Conservation (phyloP, 2,113 vertebrate species). For the Hippocampus mohnikei region DNA sequence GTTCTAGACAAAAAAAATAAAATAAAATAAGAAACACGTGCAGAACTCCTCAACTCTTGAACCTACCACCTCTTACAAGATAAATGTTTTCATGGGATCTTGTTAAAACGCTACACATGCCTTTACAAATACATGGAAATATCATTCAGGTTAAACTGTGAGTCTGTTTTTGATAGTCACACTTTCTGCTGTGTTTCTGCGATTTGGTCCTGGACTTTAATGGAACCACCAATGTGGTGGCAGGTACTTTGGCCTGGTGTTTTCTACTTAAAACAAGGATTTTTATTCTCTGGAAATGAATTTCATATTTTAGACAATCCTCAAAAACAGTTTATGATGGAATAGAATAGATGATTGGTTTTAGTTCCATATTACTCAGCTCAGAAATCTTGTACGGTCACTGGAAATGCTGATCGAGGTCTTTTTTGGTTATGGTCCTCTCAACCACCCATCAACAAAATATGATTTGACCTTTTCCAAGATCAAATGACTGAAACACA, state of each 20-base stretch:
- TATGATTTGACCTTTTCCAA: slow-evolving; percentile 11
- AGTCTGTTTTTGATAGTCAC: slow-evolving; percentile 73
- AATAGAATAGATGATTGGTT: background rate
- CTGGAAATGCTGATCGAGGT: background rate
- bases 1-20: slow-evolving; percentile 75
- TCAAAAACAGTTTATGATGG: background rate
- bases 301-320: background rate
- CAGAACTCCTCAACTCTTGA: slow-evolving; percentile 64
- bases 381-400: background rate
- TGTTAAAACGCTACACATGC: slow-evolving; percentile 91
- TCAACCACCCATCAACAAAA: background rate
- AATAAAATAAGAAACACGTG: slow-evolving; percentile 38
- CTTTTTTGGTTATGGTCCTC: background rate
- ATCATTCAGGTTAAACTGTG: slow-evolving; percentile 98
- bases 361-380: no score
- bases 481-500: slow-evolving; percentile 39
- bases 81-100: slow-evolving; percentile 80
- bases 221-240: slow-evolving; percentile 15
- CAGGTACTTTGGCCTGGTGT: slow-evolving; percentile 10
- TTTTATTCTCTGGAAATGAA: background rate
- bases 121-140: slow-evolving; percentile 77
- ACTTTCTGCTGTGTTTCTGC: slow-evolving; percentile 52
- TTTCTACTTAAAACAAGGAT: slow-evolving; percentile 1
- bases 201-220: slow-evolving; percentile 30
- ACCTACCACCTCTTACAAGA: slow-evolving; percentile 77